Percentiles rank a stretch among this genome's conserved stretches.
phyloP scores from a whole-genome alignment of 2,888 invertebrate genomes.

The Drosophila mimetica region DNA sequence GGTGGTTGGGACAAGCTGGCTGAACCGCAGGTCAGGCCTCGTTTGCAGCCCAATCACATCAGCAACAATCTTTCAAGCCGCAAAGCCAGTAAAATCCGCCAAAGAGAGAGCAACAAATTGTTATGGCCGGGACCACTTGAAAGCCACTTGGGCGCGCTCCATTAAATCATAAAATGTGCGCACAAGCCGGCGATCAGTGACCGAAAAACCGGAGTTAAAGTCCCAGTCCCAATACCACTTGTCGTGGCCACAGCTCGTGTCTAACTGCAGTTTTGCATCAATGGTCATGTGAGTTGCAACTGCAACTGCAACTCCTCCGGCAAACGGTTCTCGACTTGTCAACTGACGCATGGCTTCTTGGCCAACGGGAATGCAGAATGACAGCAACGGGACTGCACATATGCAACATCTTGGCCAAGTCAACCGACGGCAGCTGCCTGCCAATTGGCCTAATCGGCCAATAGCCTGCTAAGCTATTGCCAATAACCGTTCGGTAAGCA shows the following conservation, averaged over 20 bases:
- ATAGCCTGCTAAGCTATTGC: constrained; percentile 48
- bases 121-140: constrained; percentile 58
- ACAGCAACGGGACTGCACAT: constrained; percentile 58
- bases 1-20: constrained; percentile 1
- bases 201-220: constrained; percentile 47
- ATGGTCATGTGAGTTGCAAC: constrained; percentile 57
- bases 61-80: constrained; percentile 32
- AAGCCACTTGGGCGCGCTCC: constrained; percentile 68
- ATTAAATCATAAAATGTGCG: constrained; percentile 67
- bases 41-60: constrained; percentile 60
- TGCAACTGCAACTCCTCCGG: constrained; percentile 9
- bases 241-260: constrained; percentile 40
- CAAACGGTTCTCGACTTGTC: constrained; percentile 62
- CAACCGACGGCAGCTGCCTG: constrained; percentile 33
- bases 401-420: constrained; percentile 9
- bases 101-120: constrained; percentile 50
- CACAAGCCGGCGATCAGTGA: constrained; percentile 50
- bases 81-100: constrained; percentile 3
- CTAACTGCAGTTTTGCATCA: constrained; percentile 79
- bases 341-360: constrained; percentile 34
- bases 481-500: constrained; percentile 70
- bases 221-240: too few species aligned
- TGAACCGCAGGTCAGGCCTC: constrained; percentile 45
- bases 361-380: constrained; percentile 65
- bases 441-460: constrained; percentile 61